A percentile compares a stretch with the other conserved stretches of the same genome.
Evolutionary conservation across 1,140 invertebrate species (phyloP).

Genomic region (Eupristina koningsbergeri): DNA sequence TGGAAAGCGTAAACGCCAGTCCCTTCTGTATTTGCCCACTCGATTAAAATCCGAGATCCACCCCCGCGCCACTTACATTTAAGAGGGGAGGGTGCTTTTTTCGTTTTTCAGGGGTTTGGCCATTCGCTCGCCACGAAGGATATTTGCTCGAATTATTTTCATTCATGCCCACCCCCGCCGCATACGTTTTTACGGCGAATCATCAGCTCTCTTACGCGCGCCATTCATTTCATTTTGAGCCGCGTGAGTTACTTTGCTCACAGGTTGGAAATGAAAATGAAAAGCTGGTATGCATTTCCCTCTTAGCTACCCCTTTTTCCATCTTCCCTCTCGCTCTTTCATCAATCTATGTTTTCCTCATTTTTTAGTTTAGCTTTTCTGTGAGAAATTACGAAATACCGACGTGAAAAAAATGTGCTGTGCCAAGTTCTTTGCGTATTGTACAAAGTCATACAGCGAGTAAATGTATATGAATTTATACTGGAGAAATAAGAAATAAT

Average conservation of each 20-base stretch:
- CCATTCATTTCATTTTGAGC: constrained; percentile 30
- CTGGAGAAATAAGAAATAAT: neutral
- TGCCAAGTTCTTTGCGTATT: constrained; percentile 13
- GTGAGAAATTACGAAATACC: constrained; percentile 38
- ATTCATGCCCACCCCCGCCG: neutral
- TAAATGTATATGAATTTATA: too few species aligned
- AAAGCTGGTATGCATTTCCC: neutral
- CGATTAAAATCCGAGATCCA: constrained; percentile 8
- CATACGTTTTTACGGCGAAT: constrained; percentile 42
- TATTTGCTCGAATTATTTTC: constrained; percentile 19
- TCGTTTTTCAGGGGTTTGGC: too few species aligned
- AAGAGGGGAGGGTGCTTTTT: neutral
- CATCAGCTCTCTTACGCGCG: constrained; percentile 16
- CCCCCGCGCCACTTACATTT: neutral
- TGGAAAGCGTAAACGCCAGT: neutral
- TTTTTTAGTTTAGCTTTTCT: neutral
- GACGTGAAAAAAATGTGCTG: neutral
- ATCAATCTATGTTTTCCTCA: neutral
- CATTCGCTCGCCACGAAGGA: neutral
- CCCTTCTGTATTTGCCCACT: neutral
- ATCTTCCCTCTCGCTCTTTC: neutral
- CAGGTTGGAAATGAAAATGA: constrained; percentile 43
- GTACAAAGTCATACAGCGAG: neutral
- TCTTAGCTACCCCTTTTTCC: neutral
- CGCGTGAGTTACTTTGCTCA: constrained; percentile 28